These are phyloP conservation scores for Xylocampa areola DNA, from an alignment of 2,888 invertebrate genomes.

Conservation along the genomic window DNA sequence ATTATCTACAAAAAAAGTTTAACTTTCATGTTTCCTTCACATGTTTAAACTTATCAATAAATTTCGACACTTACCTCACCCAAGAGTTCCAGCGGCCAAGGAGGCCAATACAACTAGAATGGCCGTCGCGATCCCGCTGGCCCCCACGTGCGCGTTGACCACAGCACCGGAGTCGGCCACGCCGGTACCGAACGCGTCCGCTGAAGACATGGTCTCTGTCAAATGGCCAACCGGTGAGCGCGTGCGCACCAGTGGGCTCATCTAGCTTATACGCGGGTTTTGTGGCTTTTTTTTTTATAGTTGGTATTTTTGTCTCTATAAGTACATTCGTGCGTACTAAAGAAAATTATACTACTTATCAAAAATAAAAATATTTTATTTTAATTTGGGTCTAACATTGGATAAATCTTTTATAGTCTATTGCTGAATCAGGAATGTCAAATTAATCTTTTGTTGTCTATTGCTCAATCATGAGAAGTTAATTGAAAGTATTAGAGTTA, in stretches of 20 bases:
- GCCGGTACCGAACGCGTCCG: slow-evolving; percentile 78
- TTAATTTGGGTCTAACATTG: no score
- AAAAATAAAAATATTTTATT: no score
- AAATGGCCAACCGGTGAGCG: slow-evolving; percentile 71
- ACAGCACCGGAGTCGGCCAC: slow-evolving; percentile 66
- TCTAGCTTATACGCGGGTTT: slow-evolving; percentile 64
- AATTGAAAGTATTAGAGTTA: no score
- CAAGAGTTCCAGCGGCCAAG: slow-evolving; percentile 92
- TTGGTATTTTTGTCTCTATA: not conserved
- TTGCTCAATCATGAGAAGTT: no score
- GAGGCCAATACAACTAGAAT: slow-evolving; percentile 91
- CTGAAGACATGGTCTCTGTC: slow-evolving; percentile 82
- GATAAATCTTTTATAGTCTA: no score
- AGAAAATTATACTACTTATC: no score
- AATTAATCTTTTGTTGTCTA: no score
- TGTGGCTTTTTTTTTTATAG: slow-evolving; percentile 43
- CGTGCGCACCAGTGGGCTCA: slow-evolving; percentile 67
- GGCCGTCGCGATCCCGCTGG: slow-evolving; percentile 91
- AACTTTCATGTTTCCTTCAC: no score
- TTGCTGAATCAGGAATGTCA: no score
- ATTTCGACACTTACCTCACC: slow-evolving; percentile 92
- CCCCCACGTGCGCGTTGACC: slow-evolving; percentile 78
- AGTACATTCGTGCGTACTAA: no score
- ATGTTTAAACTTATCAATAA: no score
- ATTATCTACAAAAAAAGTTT: no score